Evolutionary conservation across 2,888 invertebrate genomes (phyloP).

Genomic region (Cephonodes hylas): DNA sequence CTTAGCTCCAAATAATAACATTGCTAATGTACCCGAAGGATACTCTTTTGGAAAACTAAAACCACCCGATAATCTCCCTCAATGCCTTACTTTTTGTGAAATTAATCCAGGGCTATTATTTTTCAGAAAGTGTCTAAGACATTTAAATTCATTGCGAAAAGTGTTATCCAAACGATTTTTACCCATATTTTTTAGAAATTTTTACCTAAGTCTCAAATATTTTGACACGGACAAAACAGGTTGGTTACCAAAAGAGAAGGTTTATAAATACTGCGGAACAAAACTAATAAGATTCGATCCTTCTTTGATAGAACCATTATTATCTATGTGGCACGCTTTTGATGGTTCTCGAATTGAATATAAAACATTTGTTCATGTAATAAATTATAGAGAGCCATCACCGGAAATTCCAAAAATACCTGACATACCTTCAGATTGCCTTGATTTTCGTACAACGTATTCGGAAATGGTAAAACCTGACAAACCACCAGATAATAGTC

Average conservation of each 20-base stretch:
- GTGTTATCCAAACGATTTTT: conserved; percentile 47
- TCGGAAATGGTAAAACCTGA: conserved; percentile 63
- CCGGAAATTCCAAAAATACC: conserved; percentile 65
- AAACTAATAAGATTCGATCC: conserved; percentile 69
- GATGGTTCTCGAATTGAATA: conserved; percentile 71
- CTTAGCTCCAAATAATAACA: conserved; percentile 74
- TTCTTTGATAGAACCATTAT: conserved; percentile 70
- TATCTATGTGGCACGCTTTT: conserved; percentile 69
- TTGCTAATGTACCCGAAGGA: conserved; percentile 66
- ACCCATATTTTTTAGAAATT: conserved; percentile 52
- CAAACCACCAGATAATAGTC: conserved; percentile 38
- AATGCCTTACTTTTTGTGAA: conserved; percentile 62
- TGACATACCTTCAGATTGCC: conserved; percentile 53
- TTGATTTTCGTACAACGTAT: conserved; percentile 65
- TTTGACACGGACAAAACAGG: conserved; percentile 62
- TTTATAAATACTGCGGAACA: conserved; percentile 66
- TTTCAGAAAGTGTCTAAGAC: conserved; percentile 65
- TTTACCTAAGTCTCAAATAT: conserved; percentile 59
- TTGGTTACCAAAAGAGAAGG: conserved; percentile 64
- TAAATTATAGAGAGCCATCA: conserved; percentile 66
- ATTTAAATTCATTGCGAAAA: conserved; percentile 67
- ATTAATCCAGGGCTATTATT: conserved; percentile 57
- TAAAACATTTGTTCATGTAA: conserved; percentile 68
- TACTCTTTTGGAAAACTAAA: conserved; percentile 56
- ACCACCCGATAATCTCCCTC: conserved; percentile 63